These are phyloP conservation scores for Megaceryle torquata DNA, from an alignment of 2,113 vertebrate genomes.

Conservation along the genomic window DNA sequence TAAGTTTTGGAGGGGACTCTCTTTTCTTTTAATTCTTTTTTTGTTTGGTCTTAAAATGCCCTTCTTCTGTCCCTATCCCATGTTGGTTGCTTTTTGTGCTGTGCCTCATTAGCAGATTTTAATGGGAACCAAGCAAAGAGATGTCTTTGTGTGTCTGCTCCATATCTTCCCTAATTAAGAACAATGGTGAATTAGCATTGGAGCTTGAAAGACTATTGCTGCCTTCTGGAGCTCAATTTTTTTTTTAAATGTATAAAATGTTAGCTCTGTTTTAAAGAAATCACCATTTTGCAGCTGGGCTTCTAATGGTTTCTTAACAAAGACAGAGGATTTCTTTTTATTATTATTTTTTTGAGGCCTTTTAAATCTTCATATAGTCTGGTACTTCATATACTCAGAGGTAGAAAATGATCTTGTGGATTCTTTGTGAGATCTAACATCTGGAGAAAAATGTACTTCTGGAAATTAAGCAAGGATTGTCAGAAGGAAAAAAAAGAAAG, in stretches of 20 bases:
- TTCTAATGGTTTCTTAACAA: not conserved
- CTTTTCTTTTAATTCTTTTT: not conserved
- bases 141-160: slow-evolving; percentile 30
- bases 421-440: not conserved
- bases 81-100: not conserved
- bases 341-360: not conserved
- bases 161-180: slow-evolving; percentile 49
- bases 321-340: not conserved
- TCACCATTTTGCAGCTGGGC: not conserved
- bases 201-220: slow-evolving; percentile 35
- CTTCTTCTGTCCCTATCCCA: not conserved
- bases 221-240: not conserved
- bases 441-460: not conserved
- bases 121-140: slow-evolving; percentile 35
- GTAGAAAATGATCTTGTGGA: not conserved
- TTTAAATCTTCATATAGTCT: not conserved
- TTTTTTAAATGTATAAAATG: not conserved
- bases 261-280: not conserved
- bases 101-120: slow-evolving; percentile 54
- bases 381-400: not conserved
- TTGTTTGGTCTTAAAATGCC: not conserved
- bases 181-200: slow-evolving; percentile 36
- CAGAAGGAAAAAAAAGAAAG: not conserved
- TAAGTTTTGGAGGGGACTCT: not conserved
- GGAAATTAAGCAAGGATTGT: not conserved